These are phyloP conservation scores for Anagyrus pseudococci DNA, from an alignment of 2,888 invertebrate genomes.

Conservation along the genomic window DNA sequence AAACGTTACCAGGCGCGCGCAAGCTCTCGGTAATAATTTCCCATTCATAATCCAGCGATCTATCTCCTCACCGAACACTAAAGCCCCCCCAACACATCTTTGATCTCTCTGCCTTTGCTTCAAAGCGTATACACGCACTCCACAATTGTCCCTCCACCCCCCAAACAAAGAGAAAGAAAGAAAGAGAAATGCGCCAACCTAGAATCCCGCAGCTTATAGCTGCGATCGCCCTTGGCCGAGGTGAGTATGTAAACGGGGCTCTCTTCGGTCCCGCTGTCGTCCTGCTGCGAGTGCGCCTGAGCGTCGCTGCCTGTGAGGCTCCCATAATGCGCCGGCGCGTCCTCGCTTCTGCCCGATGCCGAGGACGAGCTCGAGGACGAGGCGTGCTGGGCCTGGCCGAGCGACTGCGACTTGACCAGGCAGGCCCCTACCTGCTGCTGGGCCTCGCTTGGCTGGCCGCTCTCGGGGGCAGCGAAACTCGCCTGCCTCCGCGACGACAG, in stretches of 20 bases:
- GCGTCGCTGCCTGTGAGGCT: slow-evolving; percentile 52
- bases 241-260: slow-evolving; percentile 58
- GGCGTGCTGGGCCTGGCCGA: slow-evolving; percentile 20
- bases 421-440: slow-evolving; percentile 24
- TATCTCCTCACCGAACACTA: no score
- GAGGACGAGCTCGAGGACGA: slow-evolving; percentile 58
- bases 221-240: slow-evolving; percentile 59
- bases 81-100: no score
- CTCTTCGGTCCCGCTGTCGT: slow-evolving; percentile 59
- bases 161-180: no score
- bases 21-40: no score
- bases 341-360: slow-evolving; percentile 58
- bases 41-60: no score
- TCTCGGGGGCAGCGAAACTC: slow-evolving; percentile 42
- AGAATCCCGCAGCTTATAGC: slow-evolving; percentile 76
- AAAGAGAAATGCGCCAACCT: no score
- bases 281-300: slow-evolving; percentile 57
- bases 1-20: no score
- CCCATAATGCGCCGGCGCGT: slow-evolving; percentile 48
- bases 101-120: no score
- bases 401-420: slow-evolving; percentile 34
- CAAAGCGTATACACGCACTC: no score
- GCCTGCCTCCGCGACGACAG: slow-evolving; percentile 56
- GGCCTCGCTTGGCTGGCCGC: slow-evolving; percentile 41
- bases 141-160: no score